These are phyloP conservation scores for Burhinus oedicnemus DNA, from an alignment of 2,113 vertebrate genomes.

Conservation along the genomic window DNA sequence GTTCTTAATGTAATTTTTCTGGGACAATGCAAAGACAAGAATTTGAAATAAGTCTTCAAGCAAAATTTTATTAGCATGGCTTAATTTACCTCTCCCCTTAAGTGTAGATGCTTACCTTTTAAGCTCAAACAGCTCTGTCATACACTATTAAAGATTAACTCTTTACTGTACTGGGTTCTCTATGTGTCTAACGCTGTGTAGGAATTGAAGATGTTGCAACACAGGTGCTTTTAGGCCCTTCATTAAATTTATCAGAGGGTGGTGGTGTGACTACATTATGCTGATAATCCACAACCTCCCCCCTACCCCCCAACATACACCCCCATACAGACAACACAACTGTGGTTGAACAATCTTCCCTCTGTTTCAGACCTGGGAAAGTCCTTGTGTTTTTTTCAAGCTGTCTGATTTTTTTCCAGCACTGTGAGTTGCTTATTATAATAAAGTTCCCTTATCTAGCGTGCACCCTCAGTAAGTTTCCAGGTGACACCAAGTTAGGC, in stretches of 20 bases:
- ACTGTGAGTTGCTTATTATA: background rate
- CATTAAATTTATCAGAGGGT: background rate
- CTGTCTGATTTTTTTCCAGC: background rate
- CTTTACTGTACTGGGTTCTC: background rate
- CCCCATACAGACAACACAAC: background rate
- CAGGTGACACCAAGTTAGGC: no score
- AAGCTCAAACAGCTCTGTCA: background rate
- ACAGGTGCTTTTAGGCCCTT: background rate
- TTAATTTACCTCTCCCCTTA: background rate
- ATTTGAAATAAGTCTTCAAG: background rate
- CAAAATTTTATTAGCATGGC: background rate
- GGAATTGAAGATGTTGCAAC: background rate
- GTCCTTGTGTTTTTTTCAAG: background rate
- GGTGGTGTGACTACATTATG: background rate
- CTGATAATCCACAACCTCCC: background rate
- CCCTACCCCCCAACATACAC: rapidly evolving
- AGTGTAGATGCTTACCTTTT: background rate
- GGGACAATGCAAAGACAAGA: background rate
- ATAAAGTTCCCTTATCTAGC: background rate
- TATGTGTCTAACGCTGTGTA: background rate
- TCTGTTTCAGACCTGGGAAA: background rate
- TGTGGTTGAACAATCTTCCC: background rate
- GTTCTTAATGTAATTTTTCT: background rate
- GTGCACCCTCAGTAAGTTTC: no score
- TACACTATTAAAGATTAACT: background rate